Conservation (phyloP, 2,888 invertebrate species). For the Entomobrya proxima region DNA sequence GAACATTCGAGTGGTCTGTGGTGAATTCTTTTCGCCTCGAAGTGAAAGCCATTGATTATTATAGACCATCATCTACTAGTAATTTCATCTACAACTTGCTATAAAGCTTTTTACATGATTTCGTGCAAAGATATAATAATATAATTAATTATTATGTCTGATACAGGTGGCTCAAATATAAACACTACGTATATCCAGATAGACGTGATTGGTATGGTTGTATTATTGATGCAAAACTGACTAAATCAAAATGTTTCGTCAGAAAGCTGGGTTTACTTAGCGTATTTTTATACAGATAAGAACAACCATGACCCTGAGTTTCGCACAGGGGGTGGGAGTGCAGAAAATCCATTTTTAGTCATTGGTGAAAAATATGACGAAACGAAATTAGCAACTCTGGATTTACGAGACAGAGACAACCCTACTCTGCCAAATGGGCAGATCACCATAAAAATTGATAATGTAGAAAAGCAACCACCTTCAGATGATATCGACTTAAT, state of each 20-base stretch:
- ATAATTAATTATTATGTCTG: too few species aligned
- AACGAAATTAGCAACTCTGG: slow-evolving; percentile 5
- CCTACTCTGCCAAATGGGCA: slow-evolving; percentile 32
- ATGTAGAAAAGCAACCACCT: neutral
- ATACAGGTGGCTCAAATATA: slow-evolving; percentile 34
- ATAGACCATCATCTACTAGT: slow-evolving; percentile 15
- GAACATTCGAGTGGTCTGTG: slow-evolving; percentile 45
- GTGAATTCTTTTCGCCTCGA: neutral
- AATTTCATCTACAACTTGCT: slow-evolving; percentile 5
- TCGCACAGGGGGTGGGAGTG: neutral
- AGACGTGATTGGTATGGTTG: neutral
- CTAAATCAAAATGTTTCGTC: too few species aligned
- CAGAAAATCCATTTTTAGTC: neutral
- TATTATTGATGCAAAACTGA: too few species aligned
- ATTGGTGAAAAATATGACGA: neutral
- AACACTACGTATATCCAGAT: neutral
- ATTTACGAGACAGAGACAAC: slow-evolving; percentile 51
- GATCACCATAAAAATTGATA: slow-evolving; percentile 1
- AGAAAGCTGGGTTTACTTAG: neutral
- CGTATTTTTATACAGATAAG: slow-evolving; percentile 37
- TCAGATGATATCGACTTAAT: neutral
- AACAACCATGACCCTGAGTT: slow-evolving; percentile 59
- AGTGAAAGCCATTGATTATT: slow-evolving; percentile 58
- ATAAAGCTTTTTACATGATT: neutral
- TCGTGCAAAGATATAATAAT: too few species aligned